Evolutionary conservation across 2,113 vertebrate genomes (phyloP), one percentile per base, ranked within the genome.

Genomic region (Nesogale talazaci): DNA sequence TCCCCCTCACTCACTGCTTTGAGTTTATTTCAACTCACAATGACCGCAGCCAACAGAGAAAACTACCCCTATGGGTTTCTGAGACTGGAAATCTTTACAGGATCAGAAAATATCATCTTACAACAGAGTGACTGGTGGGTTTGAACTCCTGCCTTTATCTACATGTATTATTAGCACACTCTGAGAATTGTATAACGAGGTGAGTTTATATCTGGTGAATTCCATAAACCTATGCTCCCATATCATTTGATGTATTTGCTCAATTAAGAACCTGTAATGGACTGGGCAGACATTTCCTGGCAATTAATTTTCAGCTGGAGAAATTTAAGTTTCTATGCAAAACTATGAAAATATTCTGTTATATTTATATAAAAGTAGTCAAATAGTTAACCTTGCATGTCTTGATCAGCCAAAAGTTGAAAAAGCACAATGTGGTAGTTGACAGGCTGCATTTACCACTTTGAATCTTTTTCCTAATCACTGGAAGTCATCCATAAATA

Each of bases 301-400:
- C 42, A 82, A 92, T 94, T 95, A 94, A 79, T 90, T 38, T 92
- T 90, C 90, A 95, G 59, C 70, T 92, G 80, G 70, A 79, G 10
- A 22, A 93, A 29, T 27, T 83, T 79, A 93, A 77, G 59, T 83
- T 76, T 94, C 88, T 70, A 93, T 86, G 76, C 88, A 88, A 86
- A 92, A 46, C 86, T 95, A 83, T 96, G 86, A 95, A 97, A 95
- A 96, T 93, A 86, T 83, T 40, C 59, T 89, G 72, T 90, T 95
- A 80, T 83, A 20, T 69, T 96, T 91, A 89, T 87, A 89, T 89
- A 94, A 94, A 90, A 36, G 31, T 75, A 81, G 15, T 82, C 59
- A 90, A 46, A 92, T 89, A 31, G 80, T 89, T 91, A 65, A 3
- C 40, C 93, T 94, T 85, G 89, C 83, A 72, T 46, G 29, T 84